phyloP scores from a whole-genome alignment of 2,888 invertebrate species.

The Allophyes oxyacanthae region DNA sequence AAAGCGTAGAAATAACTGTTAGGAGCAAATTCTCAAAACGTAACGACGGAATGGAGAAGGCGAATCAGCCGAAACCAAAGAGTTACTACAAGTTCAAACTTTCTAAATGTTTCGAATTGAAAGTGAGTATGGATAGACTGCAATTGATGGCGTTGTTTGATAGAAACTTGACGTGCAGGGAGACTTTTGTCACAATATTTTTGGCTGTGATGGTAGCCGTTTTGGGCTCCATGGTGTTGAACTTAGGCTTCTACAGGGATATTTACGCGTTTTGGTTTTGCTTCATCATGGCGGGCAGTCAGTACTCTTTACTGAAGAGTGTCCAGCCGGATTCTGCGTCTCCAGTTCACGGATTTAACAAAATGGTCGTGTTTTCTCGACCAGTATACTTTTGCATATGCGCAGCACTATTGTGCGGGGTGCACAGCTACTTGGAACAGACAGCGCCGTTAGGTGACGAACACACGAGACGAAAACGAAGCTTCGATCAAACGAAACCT shows the following conservation, averaged over 20 bases:
- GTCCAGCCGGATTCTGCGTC: slow-evolving; percentile 99
- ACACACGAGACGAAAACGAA: slow-evolving; percentile 71
- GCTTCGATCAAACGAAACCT: slow-evolving; percentile 68
- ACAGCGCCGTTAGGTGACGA: slow-evolving; percentile 62
- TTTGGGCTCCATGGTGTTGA: slow-evolving; percentile 95
- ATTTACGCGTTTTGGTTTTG: slow-evolving; percentile 98
- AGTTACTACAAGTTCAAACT: slow-evolving; percentile 94
- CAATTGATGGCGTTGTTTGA: slow-evolving; percentile 97
- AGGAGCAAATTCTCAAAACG: slow-evolving; percentile 89
- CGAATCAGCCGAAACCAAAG: slow-evolving; percentile 87
- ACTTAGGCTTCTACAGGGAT: slow-evolving; percentile 96
- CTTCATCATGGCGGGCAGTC: slow-evolving; percentile 99
- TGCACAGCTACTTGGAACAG: slow-evolving; percentile 79
- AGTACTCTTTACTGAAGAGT: slow-evolving; percentile 98
- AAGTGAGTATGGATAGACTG: slow-evolving; percentile 97
- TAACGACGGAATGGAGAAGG: slow-evolving; percentile 87
- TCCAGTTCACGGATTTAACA: slow-evolving; percentile 99
- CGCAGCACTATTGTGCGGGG: slow-evolving; percentile 87
- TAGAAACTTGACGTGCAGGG: slow-evolving; percentile 95
- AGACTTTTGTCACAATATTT: slow-evolving; percentile 94
- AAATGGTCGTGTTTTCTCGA: slow-evolving; percentile 97
- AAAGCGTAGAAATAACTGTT: slow-evolving; percentile 87
- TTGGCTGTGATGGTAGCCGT: slow-evolving; percentile 96
- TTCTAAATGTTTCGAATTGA: slow-evolving; percentile 91
- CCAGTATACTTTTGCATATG: slow-evolving; percentile 98